phyloP scores from a whole-genome alignment of 2,797 vertebrate species.

The Vespertilio murinus region DNA sequence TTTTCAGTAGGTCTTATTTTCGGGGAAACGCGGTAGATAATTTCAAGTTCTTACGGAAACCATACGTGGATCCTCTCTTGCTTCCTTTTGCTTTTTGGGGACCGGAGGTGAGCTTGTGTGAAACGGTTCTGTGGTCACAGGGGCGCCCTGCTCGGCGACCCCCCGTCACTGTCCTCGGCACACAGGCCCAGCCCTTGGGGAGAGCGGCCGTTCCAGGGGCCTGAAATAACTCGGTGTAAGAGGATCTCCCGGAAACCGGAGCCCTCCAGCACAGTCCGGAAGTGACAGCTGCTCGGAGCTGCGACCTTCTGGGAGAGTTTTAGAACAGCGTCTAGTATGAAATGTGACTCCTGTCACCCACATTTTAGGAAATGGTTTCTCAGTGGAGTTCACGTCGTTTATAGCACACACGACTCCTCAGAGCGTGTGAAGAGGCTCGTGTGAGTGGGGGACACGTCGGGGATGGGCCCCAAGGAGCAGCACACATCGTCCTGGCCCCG shows the following conservation, averaged over 20 bases:
- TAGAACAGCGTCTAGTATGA: background rate
- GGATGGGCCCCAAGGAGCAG: background rate
- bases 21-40: no score
- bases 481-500: rapidly evolving
- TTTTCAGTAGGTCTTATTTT: no score
- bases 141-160: rapidly evolving
- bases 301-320: background rate
- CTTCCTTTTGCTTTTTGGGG: background rate
- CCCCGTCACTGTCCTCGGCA: background rate
- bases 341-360: background rate
- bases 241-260: background rate
- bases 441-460: background rate
- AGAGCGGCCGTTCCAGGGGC: background rate
- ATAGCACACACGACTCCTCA: constrained; percentile 31
- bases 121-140: background rate
- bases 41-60: background rate
- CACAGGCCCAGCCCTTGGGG: background rate
- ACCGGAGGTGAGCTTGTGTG: background rate
- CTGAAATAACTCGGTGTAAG: background rate
- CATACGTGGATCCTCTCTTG: background rate
- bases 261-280: background rate
- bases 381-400: constrained; percentile 43
- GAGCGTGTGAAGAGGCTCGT: background rate
- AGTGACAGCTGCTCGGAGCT: constrained; percentile 46
- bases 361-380: constrained; percentile 51